phyloP scores from a whole-genome alignment of 2,113 vertebrate species.

The Morone chrysops region DNA sequence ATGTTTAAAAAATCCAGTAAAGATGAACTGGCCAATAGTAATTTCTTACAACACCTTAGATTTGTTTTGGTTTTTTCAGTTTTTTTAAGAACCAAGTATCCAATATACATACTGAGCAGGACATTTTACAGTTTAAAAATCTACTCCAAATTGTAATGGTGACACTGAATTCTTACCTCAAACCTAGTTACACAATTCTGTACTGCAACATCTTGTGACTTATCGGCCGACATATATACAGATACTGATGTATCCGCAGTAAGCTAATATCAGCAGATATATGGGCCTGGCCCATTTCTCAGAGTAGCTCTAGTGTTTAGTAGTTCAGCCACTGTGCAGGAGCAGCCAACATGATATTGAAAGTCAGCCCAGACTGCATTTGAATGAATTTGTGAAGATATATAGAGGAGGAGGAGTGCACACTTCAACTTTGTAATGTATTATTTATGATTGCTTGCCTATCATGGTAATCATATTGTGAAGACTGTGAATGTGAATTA shows the following conservation, averaged over 20 bases:
- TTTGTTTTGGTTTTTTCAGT: neutral
- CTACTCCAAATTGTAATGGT: neutral
- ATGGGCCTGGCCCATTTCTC: neutral
- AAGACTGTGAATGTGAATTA: neutral
- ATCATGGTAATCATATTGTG: neutral
- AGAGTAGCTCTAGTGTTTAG: too few relatives aligned
- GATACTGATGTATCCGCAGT: neutral
- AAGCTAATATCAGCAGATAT: neutral
- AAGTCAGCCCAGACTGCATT: neutral
- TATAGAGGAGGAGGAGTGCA: neutral
- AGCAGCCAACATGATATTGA: neutral
- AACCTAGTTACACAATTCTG: neutral
- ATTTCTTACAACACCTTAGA: neutral
- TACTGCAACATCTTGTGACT: neutral
- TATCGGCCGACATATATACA: neutral
- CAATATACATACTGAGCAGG: neutral
- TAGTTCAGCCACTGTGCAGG: neutral
- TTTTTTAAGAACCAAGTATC: too few relatives aligned
- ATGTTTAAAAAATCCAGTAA: too few relatives aligned
- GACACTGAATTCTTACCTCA: neutral
- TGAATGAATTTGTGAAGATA: neutral
- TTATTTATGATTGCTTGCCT: slow-evolving; percentile 1
- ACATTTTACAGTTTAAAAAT: neutral
- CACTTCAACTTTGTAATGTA: neutral
- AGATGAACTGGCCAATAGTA: too few relatives aligned